A percentile compares a stretch with the other conserved stretches of the same genome.
These are phyloP conservation scores for Diachasmimorpha longicaudata DNA, from an alignment of 1,140 invertebrate genomes.

Conservation along the genomic window DNA sequence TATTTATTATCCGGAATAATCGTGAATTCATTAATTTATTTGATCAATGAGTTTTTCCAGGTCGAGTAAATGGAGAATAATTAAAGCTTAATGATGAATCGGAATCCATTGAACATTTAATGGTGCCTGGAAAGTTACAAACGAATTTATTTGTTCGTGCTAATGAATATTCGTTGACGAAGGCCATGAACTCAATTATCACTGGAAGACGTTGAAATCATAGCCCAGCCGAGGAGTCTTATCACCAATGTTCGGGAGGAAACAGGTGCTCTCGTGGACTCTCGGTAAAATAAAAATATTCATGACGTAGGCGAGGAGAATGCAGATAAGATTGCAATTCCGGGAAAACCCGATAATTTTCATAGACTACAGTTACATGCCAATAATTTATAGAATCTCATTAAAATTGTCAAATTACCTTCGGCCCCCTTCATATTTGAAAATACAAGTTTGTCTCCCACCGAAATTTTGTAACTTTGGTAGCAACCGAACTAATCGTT, in stretches of 20 bases:
- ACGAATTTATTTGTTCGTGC: no score
- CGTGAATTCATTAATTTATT: no score
- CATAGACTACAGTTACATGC: not conserved
- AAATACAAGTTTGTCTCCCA: not conserved
- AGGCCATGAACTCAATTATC: no score
- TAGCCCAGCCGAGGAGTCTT: not conserved
- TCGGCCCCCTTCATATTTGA: not conserved
- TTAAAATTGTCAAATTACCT: not conserved
- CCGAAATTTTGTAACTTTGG: not conserved
- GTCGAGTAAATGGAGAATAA: no score
- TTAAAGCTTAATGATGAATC: no score
- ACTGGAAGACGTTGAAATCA: not conserved
- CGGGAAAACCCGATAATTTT: not conserved
- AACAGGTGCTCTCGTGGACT: not conserved
- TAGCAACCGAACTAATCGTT: not conserved
- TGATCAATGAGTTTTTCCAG: no score
- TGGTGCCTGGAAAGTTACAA: no score
- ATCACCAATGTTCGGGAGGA: not conserved
- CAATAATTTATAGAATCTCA: not conserved
- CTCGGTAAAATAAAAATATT: not conserved
- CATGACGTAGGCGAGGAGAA: not conserved
- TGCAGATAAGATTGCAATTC: not conserved
- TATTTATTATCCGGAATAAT: no score
- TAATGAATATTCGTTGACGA: no score
- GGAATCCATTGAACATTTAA: no score